phyloP scores from a whole-genome alignment of 2,113 vertebrate species.

The Falco punctatus region DNA sequence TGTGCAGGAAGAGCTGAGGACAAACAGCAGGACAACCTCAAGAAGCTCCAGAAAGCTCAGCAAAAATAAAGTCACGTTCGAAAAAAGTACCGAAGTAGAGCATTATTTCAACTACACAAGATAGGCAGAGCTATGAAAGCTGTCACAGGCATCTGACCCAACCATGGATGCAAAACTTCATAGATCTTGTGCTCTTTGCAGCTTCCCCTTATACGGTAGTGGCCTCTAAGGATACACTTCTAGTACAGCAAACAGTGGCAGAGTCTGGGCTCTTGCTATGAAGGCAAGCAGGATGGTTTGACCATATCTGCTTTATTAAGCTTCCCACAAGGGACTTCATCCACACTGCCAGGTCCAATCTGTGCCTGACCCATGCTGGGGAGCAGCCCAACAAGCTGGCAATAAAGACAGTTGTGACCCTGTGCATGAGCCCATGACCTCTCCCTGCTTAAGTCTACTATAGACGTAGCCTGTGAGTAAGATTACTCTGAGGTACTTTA shows the following conservation, averaged over 20 bases:
- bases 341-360: not conserved
- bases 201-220: not conserved
- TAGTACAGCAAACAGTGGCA: not conserved
- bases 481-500: not conserved
- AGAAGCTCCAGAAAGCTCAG: not conserved
- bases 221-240: not conserved
- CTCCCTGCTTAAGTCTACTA: not conserved
- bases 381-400: not conserved
- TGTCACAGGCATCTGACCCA: not conserved
- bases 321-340: not conserved
- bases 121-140: not conserved
- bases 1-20: not conserved
- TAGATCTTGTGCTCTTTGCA: not conserved
- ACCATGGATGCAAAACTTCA: not conserved
- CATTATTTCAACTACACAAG: not conserved
- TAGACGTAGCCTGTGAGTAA: not conserved
- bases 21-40: not conserved
- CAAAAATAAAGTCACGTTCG: not conserved
- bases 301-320: not conserved
- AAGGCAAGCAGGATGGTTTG: not conserved
- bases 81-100: not conserved
- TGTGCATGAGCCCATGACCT: not conserved
- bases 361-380: fast-evolving
- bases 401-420: not conserved
- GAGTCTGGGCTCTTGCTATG: not conserved